Conservation (phyloP, 2,797 vertebrate species). For the Sardinella longiceps region DNA sequence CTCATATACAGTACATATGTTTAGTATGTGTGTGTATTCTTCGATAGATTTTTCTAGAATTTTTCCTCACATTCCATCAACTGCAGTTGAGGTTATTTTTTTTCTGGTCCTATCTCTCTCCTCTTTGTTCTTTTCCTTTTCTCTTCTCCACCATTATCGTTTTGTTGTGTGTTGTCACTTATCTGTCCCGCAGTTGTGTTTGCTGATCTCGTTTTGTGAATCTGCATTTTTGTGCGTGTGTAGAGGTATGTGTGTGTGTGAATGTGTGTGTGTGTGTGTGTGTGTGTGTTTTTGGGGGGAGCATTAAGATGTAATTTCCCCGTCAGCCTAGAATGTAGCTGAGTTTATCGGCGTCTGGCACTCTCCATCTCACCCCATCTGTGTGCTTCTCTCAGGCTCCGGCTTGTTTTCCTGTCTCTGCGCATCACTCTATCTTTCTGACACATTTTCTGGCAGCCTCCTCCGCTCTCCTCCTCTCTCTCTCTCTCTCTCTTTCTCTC, state of each 20-base stretch:
- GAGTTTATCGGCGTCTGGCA: not conserved
- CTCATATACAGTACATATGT: not conserved
- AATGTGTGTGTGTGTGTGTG: not conserved
- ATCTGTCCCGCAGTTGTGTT: not conserved
- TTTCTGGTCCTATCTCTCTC: not conserved
- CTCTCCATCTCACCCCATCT: constrained; percentile 15
- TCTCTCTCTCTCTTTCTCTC: not conserved
- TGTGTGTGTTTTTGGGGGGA: not conserved
- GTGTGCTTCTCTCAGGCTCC: constrained; percentile 32
- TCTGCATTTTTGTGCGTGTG: not conserved
- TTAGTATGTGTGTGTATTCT: not conserved
- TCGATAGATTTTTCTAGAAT: not conserved
- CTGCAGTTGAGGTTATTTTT: not conserved
- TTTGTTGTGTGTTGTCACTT: not conserved
- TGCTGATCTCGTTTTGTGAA: not conserved
- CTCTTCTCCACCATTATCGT: not conserved
- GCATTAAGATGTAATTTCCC: constrained; percentile 24
- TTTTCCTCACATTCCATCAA: not conserved
- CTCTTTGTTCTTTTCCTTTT: not conserved
- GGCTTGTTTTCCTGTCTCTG: constrained; percentile 57
- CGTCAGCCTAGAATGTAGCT: not conserved
- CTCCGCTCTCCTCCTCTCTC: constrained; percentile 44
- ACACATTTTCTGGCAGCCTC: constrained; percentile 54
- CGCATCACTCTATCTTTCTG: constrained; percentile 56
- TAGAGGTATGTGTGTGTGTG: too few species aligned